Conservation (phyloP, 2,113 vertebrate genomes). For the Dromaius novaehollandiae region DNA sequence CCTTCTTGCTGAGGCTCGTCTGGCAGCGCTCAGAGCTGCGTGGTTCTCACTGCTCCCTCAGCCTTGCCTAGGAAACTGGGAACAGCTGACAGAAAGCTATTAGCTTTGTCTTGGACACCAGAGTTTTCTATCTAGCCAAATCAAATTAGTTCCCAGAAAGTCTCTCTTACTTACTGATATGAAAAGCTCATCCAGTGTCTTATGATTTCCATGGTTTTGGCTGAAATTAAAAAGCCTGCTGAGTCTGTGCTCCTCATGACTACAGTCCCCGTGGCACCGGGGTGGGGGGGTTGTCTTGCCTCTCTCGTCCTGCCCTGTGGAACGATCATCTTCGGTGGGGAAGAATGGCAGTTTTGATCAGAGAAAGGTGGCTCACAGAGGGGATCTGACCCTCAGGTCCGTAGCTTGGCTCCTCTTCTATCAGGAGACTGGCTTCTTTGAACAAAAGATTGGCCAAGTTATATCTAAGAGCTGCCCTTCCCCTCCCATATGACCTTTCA, state of each 20-base stretch:
- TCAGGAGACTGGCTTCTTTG: not conserved
- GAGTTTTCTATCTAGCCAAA: conserved; percentile 17
- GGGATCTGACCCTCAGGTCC: not conserved
- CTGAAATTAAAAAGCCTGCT: not conserved
- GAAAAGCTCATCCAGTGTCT: conserved; percentile 21
- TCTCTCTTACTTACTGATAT: conserved; percentile 12
- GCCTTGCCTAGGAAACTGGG: not conserved
- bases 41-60: not conserved
- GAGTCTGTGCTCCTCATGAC: not conserved
- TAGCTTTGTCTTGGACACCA: not conserved
- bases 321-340: not conserved
- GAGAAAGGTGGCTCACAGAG: not conserved
- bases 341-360: not conserved
- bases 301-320: not conserved
- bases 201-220: not conserved
- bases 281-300: not conserved
- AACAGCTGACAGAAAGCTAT: conserved; percentile 17
- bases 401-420: not conserved
- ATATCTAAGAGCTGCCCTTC: not conserved
- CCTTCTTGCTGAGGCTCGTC: not conserved
- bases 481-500: not conserved
- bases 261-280: not conserved
- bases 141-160: conserved; percentile 26
- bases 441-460: not conserved
- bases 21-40: not conserved